Conservation (phyloP, 2,113 vertebrate genomes). For the Nanorana parkeri region DNA sequence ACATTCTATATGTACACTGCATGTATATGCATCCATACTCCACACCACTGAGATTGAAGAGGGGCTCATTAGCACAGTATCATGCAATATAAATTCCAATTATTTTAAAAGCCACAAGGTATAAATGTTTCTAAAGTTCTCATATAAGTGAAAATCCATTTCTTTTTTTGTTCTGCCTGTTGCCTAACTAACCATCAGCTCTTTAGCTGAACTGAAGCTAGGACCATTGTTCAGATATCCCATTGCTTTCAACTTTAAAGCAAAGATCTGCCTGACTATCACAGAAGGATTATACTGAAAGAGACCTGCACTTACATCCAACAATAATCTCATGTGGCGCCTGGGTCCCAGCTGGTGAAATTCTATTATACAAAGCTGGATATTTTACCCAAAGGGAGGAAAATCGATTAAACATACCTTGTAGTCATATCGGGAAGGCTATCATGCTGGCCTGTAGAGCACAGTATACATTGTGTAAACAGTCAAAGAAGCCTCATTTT, state of each 20-base stretch:
- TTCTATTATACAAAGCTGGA: background rate
- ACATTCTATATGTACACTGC: too few relatives aligned
- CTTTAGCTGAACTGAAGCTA: too few relatives aligned
- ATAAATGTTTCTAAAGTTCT: too few relatives aligned
- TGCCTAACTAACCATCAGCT: too few relatives aligned
- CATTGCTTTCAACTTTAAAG: background rate
- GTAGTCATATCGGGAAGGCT: too few relatives aligned
- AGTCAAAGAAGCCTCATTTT: conserved; percentile 9
- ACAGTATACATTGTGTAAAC: conserved; percentile 3
- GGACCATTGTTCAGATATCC: background rate
- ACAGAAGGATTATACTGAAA: background rate
- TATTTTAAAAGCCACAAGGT: too few relatives aligned
- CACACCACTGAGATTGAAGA: too few relatives aligned
- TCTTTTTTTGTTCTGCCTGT: too few relatives aligned
- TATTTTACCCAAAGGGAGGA: background rate
- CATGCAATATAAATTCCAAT: too few relatives aligned
- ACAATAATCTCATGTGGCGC: conserved; percentile 5
- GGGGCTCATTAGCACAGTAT: too few relatives aligned
- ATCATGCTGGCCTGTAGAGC: background rate
- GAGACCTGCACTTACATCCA: background rate
- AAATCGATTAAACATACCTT: conserved; percentile 18
- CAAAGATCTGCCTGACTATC: background rate
- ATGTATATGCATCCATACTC: too few relatives aligned
- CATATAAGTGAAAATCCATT: too few relatives aligned
- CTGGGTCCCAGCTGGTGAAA: background rate